These are phyloP conservation scores for Brachyhypopomus occidentalis DNA, from an alignment of 2,113 vertebrate species.

Conservation along the genomic window DNA sequence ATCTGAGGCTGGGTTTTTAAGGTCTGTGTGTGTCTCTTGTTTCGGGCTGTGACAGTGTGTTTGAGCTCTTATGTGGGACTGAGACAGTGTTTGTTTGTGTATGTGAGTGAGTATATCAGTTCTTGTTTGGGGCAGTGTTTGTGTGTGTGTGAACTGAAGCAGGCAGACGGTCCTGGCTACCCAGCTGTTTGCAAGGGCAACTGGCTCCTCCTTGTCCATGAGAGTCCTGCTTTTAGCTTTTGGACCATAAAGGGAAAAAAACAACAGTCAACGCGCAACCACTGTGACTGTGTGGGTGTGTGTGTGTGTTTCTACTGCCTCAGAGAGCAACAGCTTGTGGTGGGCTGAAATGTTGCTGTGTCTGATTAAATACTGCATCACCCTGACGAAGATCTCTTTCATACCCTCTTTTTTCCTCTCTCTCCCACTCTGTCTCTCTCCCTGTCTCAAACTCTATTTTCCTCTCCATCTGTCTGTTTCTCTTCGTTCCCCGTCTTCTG, in stretches of 20 bases:
- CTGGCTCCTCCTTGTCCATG: slow-evolving; percentile 7
- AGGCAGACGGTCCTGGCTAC: slow-evolving; percentile 33
- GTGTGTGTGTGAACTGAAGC: neutral
- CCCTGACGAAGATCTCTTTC: neutral
- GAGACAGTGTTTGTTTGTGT: neutral
- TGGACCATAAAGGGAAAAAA: slow-evolving; percentile 35
- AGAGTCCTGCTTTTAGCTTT: slow-evolving; percentile 29
- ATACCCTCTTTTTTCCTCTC: neutral
- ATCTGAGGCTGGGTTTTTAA: neutral
- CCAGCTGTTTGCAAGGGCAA: slow-evolving; percentile 9
- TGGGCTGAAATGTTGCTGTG: slow-evolving; percentile 5
- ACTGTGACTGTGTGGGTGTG: slow-evolving; percentile 16
- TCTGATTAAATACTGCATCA: slow-evolving; percentile 25
- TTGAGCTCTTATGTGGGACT: neutral
- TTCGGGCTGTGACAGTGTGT: neutral
- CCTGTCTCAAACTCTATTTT: neutral
- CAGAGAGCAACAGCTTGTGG: neutral
- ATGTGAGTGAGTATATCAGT: neutral
- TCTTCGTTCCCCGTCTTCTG: neutral
- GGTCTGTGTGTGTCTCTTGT: neutral
- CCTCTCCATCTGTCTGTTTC: neutral
- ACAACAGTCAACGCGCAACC: slow-evolving; percentile 35
- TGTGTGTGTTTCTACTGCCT: slow-evolving; percentile 23
- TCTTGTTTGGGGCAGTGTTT: neutral
- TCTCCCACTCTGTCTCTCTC: neutral